These are phyloP conservation scores for Lucinisca nassula DNA, from an alignment of 2,888 invertebrate genomes.

Conservation along the genomic window DNA sequence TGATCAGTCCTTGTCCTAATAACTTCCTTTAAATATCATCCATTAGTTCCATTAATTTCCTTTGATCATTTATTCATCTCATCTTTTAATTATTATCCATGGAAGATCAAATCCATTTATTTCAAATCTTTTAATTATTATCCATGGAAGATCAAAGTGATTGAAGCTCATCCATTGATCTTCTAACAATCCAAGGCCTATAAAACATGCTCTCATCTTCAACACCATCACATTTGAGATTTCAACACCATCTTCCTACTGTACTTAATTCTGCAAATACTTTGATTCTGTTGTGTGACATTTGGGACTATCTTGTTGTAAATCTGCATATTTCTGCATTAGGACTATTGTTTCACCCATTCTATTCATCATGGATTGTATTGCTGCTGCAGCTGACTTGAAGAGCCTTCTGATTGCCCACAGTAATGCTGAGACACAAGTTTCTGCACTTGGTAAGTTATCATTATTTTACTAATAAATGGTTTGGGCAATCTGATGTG, in stretches of 20 bases:
- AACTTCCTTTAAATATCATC: not conserved
- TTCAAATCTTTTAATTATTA: too few relatives aligned
- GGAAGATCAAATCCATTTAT: not conserved
- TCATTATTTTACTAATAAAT: too few relatives aligned
- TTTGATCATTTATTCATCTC: not conserved
- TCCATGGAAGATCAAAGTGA: too few relatives aligned
- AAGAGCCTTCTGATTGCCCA: slow-evolving; percentile 27
- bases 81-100: not conserved
- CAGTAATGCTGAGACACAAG: slow-evolving; percentile 19
- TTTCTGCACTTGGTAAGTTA: slow-evolving; percentile 36
- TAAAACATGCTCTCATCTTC: not conserved
- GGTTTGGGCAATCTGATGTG: too few relatives aligned
- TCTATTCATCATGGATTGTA: not conserved
- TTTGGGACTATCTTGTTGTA: not conserved
- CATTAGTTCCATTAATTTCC: not conserved
- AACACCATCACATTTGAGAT: too few relatives aligned
- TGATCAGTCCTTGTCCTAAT: not conserved
- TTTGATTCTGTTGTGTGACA: not conserved
- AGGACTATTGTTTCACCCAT: too few relatives aligned
- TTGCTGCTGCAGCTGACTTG: slow-evolving; percentile 1
- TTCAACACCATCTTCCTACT: not conserved
- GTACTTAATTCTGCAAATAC: not conserved
- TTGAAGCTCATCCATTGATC: not conserved
- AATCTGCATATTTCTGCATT: too few relatives aligned
- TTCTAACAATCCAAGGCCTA: not conserved